Base-by-base conservation (phyloP, 2,888 invertebrate species). In the Craniophora ligustri region DNA sequence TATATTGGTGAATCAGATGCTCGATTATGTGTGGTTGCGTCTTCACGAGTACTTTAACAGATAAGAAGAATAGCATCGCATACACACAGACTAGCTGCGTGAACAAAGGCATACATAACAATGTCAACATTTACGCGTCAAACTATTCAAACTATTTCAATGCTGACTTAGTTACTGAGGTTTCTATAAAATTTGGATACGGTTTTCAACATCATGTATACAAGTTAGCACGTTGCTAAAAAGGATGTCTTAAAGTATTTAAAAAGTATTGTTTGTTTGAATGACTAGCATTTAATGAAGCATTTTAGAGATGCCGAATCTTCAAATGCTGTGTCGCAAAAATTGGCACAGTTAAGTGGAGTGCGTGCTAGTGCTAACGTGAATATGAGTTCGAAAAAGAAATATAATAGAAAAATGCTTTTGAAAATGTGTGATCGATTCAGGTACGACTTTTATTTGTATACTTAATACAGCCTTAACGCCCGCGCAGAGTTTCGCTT, bases 331-430 rank as follows among this genome's bases (percentile, higher is more conserved):
- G 18, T 32, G 2, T 8, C 4, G 19, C 11, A 16, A 18, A 31
- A 18, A 28, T 8, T 14, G 31, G 11, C 10, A 18, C 38, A 18
- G 13, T 31, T 3, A 0, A 7, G 30, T 30, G 38, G 1, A 11
- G 30, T 30, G 21, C 16, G 11, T 11, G 13, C 6, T 13, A 11
- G 11, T 21, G 23, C 0, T 0, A 6, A 23, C n/a, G 7, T 6
- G 7, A 44, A 23, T n/a, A 65, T 60, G 59, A 65, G 34, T 36
- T 15, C 39, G 3, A 40, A 34, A 6, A 65, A 8, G 31, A 65
- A 57, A 16, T 57, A 65, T 21, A 60, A 40, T 30, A 40, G 26
- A 3, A 41, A 39, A 32, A 28, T 58, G 35, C 58, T 60, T n/a
- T 26, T 65, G 0, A 34, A 58, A 28, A 60, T 60, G 59, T 58